A percentile compares a stretch with the other conserved stretches of the same genome.
phyloP scores from a whole-genome alignment of 2,888 invertebrate genomes.

The Acanthosepion lycidas region DNA sequence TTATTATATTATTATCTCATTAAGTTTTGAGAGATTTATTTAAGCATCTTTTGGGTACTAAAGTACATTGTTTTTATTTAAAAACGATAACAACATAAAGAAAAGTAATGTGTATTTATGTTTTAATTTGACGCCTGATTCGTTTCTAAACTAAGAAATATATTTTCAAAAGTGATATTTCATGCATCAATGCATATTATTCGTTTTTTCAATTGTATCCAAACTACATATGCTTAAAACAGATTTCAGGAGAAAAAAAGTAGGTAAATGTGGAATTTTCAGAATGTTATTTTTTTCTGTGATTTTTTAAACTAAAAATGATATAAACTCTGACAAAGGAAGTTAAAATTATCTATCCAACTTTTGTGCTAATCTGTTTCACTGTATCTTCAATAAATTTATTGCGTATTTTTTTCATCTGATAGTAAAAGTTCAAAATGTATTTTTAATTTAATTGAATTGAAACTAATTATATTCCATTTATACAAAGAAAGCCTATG shows the following conservation, averaged over 20 bases:
- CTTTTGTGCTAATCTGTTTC: too few relatives aligned
- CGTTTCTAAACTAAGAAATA: background rate
- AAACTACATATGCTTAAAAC: background rate
- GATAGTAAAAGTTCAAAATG: too few relatives aligned
- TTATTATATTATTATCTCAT: too few relatives aligned
- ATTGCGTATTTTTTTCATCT: too few relatives aligned
- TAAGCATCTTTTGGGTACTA: background rate
- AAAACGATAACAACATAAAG: background rate
- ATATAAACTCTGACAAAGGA: too few relatives aligned
- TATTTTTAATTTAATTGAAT: too few relatives aligned
- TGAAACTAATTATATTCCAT: too few relatives aligned
- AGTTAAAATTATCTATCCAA: too few relatives aligned
- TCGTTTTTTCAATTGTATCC: background rate
- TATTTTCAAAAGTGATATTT: background rate
- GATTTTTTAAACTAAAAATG: too few relatives aligned
- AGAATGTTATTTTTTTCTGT: background rate
- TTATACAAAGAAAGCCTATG: too few relatives aligned
- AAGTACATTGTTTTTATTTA: background rate
- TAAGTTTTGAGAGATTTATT: background rate
- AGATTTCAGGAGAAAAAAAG: background rate
- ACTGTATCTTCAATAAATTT: too few relatives aligned
- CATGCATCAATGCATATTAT: background rate
- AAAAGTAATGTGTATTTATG: background rate
- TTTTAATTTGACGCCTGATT: background rate
- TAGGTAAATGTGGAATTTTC: background rate